Base-by-base conservation (phyloP, 2,113 vertebrate species). In the Drymodes brunneopygia region DNA sequence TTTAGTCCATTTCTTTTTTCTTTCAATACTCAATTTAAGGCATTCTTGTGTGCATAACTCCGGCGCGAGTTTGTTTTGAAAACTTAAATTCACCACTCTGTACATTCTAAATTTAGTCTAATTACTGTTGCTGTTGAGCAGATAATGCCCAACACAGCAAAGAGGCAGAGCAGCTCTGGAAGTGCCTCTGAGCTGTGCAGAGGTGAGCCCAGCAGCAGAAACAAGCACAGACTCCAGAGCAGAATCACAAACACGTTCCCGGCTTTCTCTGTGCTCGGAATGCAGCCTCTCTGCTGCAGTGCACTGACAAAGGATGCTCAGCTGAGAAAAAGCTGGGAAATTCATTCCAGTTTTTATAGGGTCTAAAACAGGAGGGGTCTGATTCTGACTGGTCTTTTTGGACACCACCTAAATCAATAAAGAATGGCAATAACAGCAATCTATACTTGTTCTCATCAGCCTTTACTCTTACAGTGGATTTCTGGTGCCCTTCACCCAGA, bases 21-120 rank as follows among this genome's bases (percentile, higher is more conserved):
- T 65, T 94, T 95, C 88, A 94, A 80, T 81, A 24, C 45, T 54
- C 86, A 86, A 73, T 93, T 94, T 83, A 69, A 81, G 54, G 25
- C 88, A 83, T 90, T 80, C 86, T 83, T 83, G 25, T 47, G 35
- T 40, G 50, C 47, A 22, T 67, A 89, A 75, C 73, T 92, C 81
- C 12, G 10, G 62, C 29, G 9, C 3, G 35, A 84, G 50, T 87
- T 89, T 86, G 58, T 88, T 94, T 90, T 66, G 70, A 80, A 92
- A 95, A 94, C 79, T 93, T 61, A 79, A 92, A 88, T 91, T 89
- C 56, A 33, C 33, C 10, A 31, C 35, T 57, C 23, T 40, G 15
- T 81, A 77, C 33, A 36, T 64, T 78, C 92, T 85, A 94, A 94
- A 91, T 73, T 79, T 73, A 73, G 54, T 70, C 15, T 93, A 78